phyloP scores from a whole-genome alignment of 2,797 vertebrate genomes.

The Pseudocheirus occidentalis region DNA sequence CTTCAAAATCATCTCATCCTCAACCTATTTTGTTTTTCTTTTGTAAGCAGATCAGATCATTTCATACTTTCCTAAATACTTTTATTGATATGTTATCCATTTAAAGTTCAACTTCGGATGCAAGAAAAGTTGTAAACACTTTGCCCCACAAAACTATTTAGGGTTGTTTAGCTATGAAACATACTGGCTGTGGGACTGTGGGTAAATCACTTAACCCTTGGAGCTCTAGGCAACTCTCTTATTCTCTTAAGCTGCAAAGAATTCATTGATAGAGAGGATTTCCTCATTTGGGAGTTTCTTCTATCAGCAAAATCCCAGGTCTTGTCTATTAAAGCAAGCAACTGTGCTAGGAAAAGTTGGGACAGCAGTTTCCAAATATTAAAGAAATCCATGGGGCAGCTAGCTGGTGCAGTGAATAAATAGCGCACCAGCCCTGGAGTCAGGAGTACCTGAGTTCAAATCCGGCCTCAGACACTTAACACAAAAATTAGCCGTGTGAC shows the following conservation, averaged over 20 bases:
- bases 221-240: neutral
- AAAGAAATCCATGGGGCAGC: slow-evolving; percentile 40
- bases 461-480: too few relatives aligned
- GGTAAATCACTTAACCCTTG: neutral
- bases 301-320: neutral
- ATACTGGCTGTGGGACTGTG: neutral
- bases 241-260: neutral
- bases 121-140: slow-evolving; percentile 12
- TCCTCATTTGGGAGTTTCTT: neutral
- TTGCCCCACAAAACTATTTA: slow-evolving; percentile 27
- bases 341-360: neutral
- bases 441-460: too few relatives aligned
- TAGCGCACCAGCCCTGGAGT: too few relatives aligned
- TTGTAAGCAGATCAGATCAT: slow-evolving; percentile 6
- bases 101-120: slow-evolving; percentile 20
- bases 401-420: too few relatives aligned
- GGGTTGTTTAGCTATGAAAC: slow-evolving; percentile 53
- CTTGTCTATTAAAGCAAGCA: neutral
- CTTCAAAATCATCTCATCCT: slow-evolving; percentile 37
- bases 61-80: slow-evolving; percentile 40
- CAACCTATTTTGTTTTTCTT: neutral
- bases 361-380: slow-evolving; percentile 15
- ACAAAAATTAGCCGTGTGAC: too few relatives aligned
- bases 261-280: neutral
- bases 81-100: slow-evolving; percentile 17